A percentile compares a stretch with the other conserved stretches of the same genome.
Evolutionary conservation across 2,888 invertebrate species (phyloP).

Genomic region (Amphipoea oculea): DNA sequence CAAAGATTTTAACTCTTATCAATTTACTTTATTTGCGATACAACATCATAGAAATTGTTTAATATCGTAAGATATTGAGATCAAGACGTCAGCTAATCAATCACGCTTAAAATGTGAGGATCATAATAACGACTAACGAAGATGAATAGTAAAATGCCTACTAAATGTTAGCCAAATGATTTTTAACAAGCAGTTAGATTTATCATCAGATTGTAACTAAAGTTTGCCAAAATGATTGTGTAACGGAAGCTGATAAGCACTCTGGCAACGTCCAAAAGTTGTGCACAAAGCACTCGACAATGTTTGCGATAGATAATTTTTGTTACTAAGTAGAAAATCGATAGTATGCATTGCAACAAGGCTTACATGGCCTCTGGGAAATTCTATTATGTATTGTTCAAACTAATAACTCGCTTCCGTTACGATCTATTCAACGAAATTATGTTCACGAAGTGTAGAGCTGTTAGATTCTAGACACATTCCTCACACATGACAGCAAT

Average conservation of each 20-base stretch:
- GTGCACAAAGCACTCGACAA: constrained; percentile 31
- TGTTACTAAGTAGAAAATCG: constrained; percentile 29
- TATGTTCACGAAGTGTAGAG: neutral
- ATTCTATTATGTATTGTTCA: constrained; percentile 42
- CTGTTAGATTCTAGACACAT: constrained; percentile 15
- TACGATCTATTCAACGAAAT: constrained; percentile 36
- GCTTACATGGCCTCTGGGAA: constrained; percentile 17
- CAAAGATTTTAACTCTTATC: neutral
- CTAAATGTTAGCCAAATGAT: constrained; percentile 3
- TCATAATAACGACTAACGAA: constrained; percentile 4
- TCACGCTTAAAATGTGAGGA: constrained; percentile 1
- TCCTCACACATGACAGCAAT: constrained; percentile 4
- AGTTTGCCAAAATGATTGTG: constrained; percentile 29
- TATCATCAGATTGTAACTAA: constrained; percentile 12
- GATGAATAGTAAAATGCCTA: constrained; percentile 1
- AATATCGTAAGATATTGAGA: constrained; percentile 18
- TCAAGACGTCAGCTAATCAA: constrained; percentile 26
- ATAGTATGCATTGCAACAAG: constrained; percentile 30
- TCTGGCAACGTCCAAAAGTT: constrained; percentile 20
- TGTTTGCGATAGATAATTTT: constrained; percentile 42
- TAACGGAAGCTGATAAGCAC: constrained; percentile 41
- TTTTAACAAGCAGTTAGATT: constrained; percentile 28
- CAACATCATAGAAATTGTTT: neutral
- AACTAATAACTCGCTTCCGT: constrained; percentile 17
- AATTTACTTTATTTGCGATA: constrained; percentile 1